A percentile compares a stretch with the other conserved stretches of the same genome.
phyloP scores from a whole-genome alignment of 2,797 vertebrate genomes.

The Chiloscyllium punctatum region DNA sequence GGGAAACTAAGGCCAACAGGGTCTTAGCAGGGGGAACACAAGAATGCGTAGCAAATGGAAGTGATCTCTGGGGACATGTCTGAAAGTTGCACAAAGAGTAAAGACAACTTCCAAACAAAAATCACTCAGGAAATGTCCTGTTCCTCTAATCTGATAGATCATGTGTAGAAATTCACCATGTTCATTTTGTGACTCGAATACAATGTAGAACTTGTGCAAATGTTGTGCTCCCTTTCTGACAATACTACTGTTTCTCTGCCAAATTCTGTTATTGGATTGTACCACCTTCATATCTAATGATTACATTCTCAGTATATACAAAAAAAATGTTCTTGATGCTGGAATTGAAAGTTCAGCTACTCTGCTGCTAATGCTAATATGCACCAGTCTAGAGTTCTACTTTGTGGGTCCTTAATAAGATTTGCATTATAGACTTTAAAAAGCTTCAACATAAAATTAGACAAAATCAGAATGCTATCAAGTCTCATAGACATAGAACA shows the following conservation, averaged over 20 bases:
- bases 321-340: not conserved
- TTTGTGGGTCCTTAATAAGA: not conserved
- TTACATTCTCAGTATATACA: not conserved
- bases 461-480: not conserved
- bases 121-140: too few species aligned
- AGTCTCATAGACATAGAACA: too few species aligned
- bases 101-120: too few species aligned
- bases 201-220: not conserved
- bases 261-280: not conserved
- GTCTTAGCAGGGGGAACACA: too few species aligned
- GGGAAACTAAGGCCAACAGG: too few species aligned
- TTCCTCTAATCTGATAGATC: too few species aligned
- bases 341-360: not conserved
- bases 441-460: not conserved
- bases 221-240: not conserved
- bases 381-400: not conserved
- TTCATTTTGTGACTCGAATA: not conserved
- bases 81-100: too few species aligned
- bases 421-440: not conserved
- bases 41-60: too few species aligned
- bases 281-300: not conserved
- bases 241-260: not conserved
- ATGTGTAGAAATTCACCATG: not conserved
- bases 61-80: too few species aligned
- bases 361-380: not conserved